Evolutionary conservation across 2,113 vertebrate species (phyloP).

Genomic region (Coracopsis vasa): DNA sequence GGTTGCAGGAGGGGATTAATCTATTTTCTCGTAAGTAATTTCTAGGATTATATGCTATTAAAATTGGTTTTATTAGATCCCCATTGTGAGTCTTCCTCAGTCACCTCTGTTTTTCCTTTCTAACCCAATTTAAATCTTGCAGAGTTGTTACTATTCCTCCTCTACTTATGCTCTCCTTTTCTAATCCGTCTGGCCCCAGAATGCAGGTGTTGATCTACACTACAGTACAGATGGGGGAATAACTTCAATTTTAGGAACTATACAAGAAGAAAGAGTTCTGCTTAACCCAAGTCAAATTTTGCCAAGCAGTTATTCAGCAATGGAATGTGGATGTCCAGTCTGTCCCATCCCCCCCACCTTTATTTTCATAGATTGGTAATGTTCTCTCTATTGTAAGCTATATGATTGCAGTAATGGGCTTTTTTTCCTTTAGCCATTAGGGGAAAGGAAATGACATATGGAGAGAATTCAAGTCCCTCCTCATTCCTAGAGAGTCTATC

Average conservation of each 20-base stretch:
- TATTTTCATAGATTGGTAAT: background rate
- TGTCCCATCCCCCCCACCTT: background rate
- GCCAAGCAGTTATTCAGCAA: background rate
- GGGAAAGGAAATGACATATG: slow-evolving; percentile 62
- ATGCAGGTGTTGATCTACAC: background rate
- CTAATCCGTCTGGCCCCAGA: background rate
- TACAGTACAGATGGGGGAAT: background rate
- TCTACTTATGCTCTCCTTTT: background rate
- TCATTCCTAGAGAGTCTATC: slow-evolving; percentile 72
- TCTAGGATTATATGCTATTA: background rate
- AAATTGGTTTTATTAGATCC: background rate
- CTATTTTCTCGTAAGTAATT: background rate
- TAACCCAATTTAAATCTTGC: background rate
- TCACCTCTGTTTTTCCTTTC: background rate
- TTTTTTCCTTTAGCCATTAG: slow-evolving; percentile 28
- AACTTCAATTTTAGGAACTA: background rate
- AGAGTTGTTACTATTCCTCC: background rate
- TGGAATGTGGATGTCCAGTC: background rate
- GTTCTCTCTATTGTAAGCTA: background rate
- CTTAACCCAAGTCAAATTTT: background rate
- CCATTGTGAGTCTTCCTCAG: background rate
- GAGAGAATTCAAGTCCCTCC: slow-evolving; percentile 60
- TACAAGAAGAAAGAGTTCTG: background rate
- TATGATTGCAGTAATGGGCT: background rate
- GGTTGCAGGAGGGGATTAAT: background rate